Evolutionary conservation across 92 coral and sea anemone genomes (phyloP).

Genomic region (Phymanthus crucifer): DNA sequence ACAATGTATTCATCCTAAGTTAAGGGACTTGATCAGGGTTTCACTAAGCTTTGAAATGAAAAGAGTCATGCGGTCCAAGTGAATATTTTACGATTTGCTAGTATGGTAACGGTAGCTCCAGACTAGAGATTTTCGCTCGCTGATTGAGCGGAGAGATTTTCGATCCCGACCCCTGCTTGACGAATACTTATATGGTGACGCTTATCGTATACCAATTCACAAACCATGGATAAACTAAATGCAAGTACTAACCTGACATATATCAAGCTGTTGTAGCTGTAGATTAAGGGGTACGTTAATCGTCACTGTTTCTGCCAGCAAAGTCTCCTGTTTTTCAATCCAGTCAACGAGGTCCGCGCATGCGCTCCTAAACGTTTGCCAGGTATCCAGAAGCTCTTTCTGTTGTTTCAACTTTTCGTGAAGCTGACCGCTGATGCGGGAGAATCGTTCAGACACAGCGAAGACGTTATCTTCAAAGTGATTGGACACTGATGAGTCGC

Average conservation of each 20-base stretch:
- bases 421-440: slow-evolving; percentile 52
- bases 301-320: slow-evolving; percentile 58
- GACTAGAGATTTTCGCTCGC: too few relatives aligned
- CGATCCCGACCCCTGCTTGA: too few relatives aligned
- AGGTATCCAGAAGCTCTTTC: slow-evolving; percentile 63
- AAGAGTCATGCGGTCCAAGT: too few relatives aligned
- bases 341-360: slow-evolving; percentile 79
- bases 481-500: slow-evolving; percentile 70
- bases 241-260: slow-evolving; percentile 63
- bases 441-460: slow-evolving; percentile 66
- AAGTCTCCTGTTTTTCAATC: slow-evolving; percentile 73
- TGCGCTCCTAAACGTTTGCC: slow-evolving; percentile 86
- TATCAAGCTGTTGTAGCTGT: slow-evolving; percentile 79
- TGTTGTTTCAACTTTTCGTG: slow-evolving; percentile 47
- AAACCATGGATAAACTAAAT: not conserved
- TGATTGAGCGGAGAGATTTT: too few relatives aligned
- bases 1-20: too few relatives aligned
- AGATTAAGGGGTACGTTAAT: slow-evolving; percentile 62
- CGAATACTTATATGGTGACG: too few relatives aligned
- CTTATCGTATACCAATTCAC: too few relatives aligned
- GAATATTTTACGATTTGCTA: too few relatives aligned
- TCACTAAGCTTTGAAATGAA: too few relatives aligned
- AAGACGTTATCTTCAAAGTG: slow-evolving; percentile 69
- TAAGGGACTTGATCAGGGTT: too few relatives aligned
- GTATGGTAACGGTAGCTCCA: too few relatives aligned